Conservation (phyloP, 2,113 vertebrate genomes). For the Tamias sibiricus region DNA sequence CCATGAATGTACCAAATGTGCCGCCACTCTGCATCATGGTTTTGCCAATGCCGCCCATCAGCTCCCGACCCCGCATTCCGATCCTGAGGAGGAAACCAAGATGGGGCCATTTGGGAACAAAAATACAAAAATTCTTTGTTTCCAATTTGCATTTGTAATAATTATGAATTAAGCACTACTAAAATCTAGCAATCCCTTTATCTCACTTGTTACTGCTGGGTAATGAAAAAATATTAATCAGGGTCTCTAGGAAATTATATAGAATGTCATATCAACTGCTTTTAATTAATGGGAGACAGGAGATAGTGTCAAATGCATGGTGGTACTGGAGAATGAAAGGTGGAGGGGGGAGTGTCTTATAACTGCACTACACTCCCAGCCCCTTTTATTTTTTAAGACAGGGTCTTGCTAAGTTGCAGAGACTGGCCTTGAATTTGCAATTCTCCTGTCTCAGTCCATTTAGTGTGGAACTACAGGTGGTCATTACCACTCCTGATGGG, state of each 20-base stretch:
- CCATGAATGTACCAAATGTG: slow-evolving; percentile 98
- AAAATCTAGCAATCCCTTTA: not conserved
- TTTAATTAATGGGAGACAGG: not conserved
- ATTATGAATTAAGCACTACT: not conserved
- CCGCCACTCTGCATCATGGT: slow-evolving; percentile 99
- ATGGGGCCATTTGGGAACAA: slow-evolving; percentile 10
- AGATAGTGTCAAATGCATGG: not conserved
- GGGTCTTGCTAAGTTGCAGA: no score
- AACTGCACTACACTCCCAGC: no score
- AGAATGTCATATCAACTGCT: not conserved
- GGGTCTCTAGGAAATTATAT: not conserved
- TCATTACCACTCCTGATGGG: no score
- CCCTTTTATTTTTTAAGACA: no score
- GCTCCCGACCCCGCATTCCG: slow-evolving; percentile 97
- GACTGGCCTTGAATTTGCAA: no score
- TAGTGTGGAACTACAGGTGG: no score
- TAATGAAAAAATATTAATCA: not conserved
- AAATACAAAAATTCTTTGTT: not conserved
- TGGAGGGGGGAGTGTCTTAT: no score
- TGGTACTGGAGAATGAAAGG: no score
- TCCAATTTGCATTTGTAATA: not conserved
- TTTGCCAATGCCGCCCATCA: slow-evolving; percentile 98
- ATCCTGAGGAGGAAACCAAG: slow-evolving; percentile 88
- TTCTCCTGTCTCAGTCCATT: no score
- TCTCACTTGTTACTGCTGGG: not conserved